Evolutionary conservation across 1,140 invertebrate genomes (phyloP).

Genomic region (Tetramorium alpestre): DNA sequence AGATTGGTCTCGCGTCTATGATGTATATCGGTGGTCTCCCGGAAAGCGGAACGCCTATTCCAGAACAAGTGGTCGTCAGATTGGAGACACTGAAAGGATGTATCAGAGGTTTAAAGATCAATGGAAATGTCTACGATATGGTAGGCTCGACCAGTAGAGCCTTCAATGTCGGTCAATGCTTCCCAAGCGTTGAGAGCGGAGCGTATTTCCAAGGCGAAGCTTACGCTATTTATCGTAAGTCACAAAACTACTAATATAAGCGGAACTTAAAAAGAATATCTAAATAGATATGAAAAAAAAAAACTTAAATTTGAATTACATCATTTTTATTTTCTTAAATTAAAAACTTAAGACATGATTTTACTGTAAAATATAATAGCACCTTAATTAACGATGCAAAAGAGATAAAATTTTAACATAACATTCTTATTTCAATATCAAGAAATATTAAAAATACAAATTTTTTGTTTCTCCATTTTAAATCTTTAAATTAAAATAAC

Average conservation of each 20-base stretch:
- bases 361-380: neutral
- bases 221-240: slow-evolving; percentile 93
- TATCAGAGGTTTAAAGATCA: slow-evolving; percentile 91
- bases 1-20: slow-evolving; percentile 89
- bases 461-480: neutral
- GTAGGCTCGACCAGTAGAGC: slow-evolving; percentile 89
- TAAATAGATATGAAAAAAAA: neutral
- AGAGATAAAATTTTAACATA: neutral
- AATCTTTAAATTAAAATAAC: neutral
- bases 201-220: slow-evolving; percentile 95
- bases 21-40: slow-evolving; percentile 93
- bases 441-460: neutral
- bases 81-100: slow-evolving; percentile 94
- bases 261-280: neutral
- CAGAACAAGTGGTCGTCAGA: slow-evolving; percentile 87
- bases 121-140: slow-evolving; percentile 91
- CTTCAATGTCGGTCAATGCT: slow-evolving; percentile 94
- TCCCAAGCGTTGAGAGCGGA: slow-evolving; percentile 93
- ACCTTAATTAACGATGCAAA: neutral
- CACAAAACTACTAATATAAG: neutral
- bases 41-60: slow-evolving; percentile 85
- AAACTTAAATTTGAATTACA: neutral
- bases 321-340: slow-evolving; percentile 2
- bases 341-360: neutral
- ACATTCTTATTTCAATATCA: neutral